Conservation (phyloP, 2,797 vertebrate species). For the Pangasius larnaudii region DNA sequence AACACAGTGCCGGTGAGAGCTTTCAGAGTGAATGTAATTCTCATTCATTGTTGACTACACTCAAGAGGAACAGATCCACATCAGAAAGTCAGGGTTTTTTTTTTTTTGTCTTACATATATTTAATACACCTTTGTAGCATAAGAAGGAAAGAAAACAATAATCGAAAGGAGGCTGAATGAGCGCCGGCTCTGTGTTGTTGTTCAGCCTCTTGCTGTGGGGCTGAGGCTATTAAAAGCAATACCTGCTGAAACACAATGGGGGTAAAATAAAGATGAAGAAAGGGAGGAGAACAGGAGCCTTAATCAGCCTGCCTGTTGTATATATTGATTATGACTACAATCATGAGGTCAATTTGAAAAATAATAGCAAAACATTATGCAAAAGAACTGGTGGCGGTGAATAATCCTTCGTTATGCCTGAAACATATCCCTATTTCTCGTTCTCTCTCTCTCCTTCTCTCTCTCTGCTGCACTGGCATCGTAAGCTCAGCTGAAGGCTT, state of each 20-base stretch:
- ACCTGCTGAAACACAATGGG: conserved; percentile 59
- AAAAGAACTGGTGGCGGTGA: conserved; percentile 82
- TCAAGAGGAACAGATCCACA: background rate
- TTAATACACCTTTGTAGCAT: conserved; percentile 12
- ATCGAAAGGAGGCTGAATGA: conserved; percentile 28
- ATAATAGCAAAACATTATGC: conserved; percentile 85
- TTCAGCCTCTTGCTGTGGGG: conserved; percentile 59
- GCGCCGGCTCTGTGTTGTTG: conserved; percentile 49
- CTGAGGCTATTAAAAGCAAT: conserved; percentile 58
- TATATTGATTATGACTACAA: conserved; percentile 85
- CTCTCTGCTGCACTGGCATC: conserved; percentile 29
- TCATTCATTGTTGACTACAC: background rate
- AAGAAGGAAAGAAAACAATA: conserved; percentile 25
- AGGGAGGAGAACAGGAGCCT: conserved; percentile 48
- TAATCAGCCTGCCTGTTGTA: conserved; percentile 73
- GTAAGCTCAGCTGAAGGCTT: conserved; percentile 54
- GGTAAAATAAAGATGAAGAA: conserved; percentile 51
- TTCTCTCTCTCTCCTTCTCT: background rate
- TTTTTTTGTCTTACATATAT: conserved; percentile 19
- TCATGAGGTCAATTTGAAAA: conserved; percentile 85
- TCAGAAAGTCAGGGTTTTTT: background rate
- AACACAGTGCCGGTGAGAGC: background rate
- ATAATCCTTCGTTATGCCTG: conserved; percentile 81
- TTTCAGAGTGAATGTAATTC: background rate
- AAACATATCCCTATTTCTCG: conserved; percentile 69